phyloP scores from a whole-genome alignment of 2,113 vertebrate species.

The Cebidichthys violaceus region DNA sequence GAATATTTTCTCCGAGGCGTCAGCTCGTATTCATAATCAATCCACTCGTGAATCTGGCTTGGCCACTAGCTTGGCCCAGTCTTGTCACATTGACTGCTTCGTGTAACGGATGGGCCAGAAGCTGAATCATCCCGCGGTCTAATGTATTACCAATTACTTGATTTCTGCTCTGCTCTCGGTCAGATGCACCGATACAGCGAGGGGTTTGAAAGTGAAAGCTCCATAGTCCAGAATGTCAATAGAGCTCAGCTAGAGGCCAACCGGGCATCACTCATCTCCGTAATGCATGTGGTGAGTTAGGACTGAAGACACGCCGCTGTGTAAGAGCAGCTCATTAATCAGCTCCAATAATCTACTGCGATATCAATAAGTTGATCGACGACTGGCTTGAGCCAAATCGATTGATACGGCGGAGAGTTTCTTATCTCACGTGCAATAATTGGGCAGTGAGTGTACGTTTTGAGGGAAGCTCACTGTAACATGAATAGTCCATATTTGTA shows the following conservation, averaged over 20 bases:
- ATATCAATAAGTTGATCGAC: slow-evolving; percentile 51
- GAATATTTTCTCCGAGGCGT: slow-evolving; percentile 4
- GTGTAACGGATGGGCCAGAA: slow-evolving; percentile 46
- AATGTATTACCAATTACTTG: slow-evolving; percentile 68
- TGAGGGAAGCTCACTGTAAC: background rate
- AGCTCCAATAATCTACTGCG: slow-evolving; percentile 46
- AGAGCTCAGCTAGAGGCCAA: slow-evolving; percentile 32
- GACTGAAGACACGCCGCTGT: slow-evolving; percentile 19
- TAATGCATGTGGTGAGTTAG: slow-evolving; percentile 29
- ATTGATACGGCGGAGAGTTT: slow-evolving; percentile 7
- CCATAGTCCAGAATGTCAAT: slow-evolving; percentile 57
- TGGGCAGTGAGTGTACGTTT: background rate
- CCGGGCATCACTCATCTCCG: slow-evolving; percentile 27
- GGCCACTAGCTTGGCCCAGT: background rate
- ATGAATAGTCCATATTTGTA: background rate
- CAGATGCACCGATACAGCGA: slow-evolving; percentile 37
- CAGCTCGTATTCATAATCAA: background rate
- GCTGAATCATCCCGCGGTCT: slow-evolving; percentile 38
- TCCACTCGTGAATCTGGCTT: background rate
- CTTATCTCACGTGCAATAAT: slow-evolving; percentile 18
- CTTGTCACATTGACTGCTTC: slow-evolving; percentile 19
- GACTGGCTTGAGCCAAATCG: slow-evolving; percentile 19
- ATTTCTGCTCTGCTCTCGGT: slow-evolving; percentile 38
- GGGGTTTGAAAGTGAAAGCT: slow-evolving; percentile 55
- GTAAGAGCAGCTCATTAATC: slow-evolving; percentile 48